Percentiles rank a stretch among this genome's conserved stretches.
phyloP scores from a whole-genome alignment of 2,888 invertebrate species.

The Leucoptera coffeella region DNA sequence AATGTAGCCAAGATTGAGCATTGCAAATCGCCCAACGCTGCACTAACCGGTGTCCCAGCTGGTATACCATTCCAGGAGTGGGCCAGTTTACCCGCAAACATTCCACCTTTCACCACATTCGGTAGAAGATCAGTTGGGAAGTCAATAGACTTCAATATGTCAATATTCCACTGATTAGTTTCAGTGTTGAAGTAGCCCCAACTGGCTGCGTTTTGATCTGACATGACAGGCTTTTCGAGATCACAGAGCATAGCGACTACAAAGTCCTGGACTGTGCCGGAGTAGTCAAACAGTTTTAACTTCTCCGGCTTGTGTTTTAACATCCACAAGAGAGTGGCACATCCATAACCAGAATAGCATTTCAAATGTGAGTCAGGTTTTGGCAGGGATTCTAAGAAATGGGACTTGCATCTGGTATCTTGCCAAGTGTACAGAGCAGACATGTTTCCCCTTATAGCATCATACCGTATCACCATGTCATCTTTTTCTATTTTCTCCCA shows the following conservation, averaged over 20 bases:
- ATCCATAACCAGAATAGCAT: conserved; percentile 73
- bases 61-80: conserved; percentile 71
- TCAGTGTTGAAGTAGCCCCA: conserved; percentile 80
- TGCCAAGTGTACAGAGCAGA: conserved; percentile 82
- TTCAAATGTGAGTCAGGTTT: conserved; percentile 67
- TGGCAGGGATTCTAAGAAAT: conserved; percentile 68
- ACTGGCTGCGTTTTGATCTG: conserved; percentile 78
- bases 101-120: conserved; percentile 57
- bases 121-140: conserved; percentile 71
- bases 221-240: conserved; percentile 63
- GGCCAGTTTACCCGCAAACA: conserved; percentile 58
- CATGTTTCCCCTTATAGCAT: conserved; percentile 55
- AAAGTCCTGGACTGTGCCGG: conserved; percentile 77
- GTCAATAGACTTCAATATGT: conserved; percentile 55
- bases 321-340: conserved; percentile 80
- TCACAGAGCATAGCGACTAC: conserved; percentile 72
- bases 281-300: conserved; percentile 59
- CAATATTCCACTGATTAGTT: conserved; percentile 61
- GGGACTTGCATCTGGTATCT: conserved; percentile 70
- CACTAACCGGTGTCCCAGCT: conserved; percentile 66
- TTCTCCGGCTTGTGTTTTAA: conserved; percentile 64
- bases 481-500: conserved; percentile 59
- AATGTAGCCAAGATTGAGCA: conserved; percentile 77
- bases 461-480: conserved; percentile 55
- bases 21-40: conserved; percentile 76